Conservation (phyloP, 2,888 invertebrate genomes). For the Cordylochernes scorpioides region DNA sequence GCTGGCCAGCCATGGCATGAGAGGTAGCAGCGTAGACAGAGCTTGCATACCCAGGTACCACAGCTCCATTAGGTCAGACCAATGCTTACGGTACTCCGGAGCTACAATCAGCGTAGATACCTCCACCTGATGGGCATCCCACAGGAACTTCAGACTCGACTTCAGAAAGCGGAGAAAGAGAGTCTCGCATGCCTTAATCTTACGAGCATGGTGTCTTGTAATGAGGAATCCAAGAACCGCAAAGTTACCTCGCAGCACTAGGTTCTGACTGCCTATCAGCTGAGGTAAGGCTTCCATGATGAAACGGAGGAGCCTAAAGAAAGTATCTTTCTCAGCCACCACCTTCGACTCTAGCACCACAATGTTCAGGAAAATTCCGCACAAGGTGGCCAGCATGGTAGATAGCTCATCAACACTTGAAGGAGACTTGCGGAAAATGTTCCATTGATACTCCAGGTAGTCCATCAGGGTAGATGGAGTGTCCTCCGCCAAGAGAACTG, state of each 20-base stretch:
- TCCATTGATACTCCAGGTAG: conserved; percentile 17
- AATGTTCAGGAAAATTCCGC: conserved; percentile 73
- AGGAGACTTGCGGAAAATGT: conserved; percentile 8
- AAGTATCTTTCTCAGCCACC: conserved; percentile 46
- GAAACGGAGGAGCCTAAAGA: conserved; percentile 52
- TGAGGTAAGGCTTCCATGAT: conserved; percentile 59
- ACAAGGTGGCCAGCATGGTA: conserved; percentile 42
- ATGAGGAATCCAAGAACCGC: conserved; percentile 52
- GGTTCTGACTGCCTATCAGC: conserved; percentile 29
- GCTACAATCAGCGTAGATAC: conserved; percentile 61
- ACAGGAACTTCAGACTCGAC: conserved; percentile 60
- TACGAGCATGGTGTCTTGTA: conserved; percentile 51
- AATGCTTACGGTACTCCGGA: conserved; percentile 55
- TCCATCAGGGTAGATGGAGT: conserved; percentile 17
- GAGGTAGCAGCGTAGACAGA: conserved; percentile 48
- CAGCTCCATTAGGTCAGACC: conserved; percentile 65
- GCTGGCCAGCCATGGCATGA: conserved; percentile 18
- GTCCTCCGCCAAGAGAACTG: conserved; percentile 37
- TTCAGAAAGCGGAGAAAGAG: conserved; percentile 62
- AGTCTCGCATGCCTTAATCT: conserved; percentile 26
- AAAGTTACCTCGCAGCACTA: conserved; percentile 57
- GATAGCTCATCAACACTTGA: conserved; percentile 3
- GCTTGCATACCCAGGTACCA: conserved; percentile 89
- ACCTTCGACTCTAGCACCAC: conserved; percentile 59
- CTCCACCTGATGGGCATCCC: conserved; percentile 73